Evolutionary conservation across 2,113 vertebrate genomes (phyloP), one percentile per base, ranked within the genome.

Genomic region (Lampris megalopsis): DNA sequence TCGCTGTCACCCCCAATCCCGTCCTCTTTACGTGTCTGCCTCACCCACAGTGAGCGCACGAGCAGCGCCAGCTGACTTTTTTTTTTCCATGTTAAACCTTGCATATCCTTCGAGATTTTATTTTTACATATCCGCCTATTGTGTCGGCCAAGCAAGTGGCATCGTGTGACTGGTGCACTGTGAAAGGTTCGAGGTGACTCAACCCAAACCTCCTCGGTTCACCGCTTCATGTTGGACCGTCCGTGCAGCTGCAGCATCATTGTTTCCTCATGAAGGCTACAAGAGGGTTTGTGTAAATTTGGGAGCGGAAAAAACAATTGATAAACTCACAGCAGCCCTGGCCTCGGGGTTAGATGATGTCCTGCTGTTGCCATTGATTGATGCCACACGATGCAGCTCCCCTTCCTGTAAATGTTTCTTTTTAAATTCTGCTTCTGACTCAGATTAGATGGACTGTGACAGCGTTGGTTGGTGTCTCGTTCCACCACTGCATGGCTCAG

Each of bases 41-140:
- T 80, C 63, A 50, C 49, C 36, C 52, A 47, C 68, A 73, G 79
- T 62, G 45, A 69, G 62, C 67, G 54, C 64, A 74, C 68, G 79
- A 81, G 52, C 63, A 59, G 47, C 40, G 45, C 48, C 59, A 53
- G 67, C 64, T 68, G 71, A 74, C 63, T 63, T 65, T 37, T 5
- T 61, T 67, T 77, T 76, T 81, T 73, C 65, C 72, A 88, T 59
- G 71, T 80, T 76, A 64, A 83, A 73, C 52, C 54, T 77, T 52
- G 42, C n/a, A 9, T 83, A 65, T 80, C 79, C 80, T 76, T 76
- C 65, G 24, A 84, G 64, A 40, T 73, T 59, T 83, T 87, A 78
- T 82, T 81, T 86, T 77, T 77, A 67, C 67, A 86, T 71, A 74
- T 85, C 82, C 68, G 24, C 63, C 59, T 77, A 87, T 86, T 85